A percentile compares a stretch with the other conserved stretches of the same genome.
phyloP scores from a whole-genome alignment of 2,113 vertebrate species.

The Sciurus niger region DNA sequence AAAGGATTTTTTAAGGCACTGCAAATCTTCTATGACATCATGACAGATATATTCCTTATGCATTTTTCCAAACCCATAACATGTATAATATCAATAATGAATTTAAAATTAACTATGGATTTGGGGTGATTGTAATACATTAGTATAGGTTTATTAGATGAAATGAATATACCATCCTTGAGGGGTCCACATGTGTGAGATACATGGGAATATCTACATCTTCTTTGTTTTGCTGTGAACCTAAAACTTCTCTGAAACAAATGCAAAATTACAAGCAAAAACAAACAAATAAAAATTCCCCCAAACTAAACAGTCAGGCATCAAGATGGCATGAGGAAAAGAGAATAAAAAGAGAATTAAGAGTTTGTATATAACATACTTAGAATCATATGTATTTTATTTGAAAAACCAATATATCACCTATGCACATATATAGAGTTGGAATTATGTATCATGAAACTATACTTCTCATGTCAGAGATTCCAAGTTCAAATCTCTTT shows the following conservation, averaged over 20 bases:
- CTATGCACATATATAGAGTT: not conserved
- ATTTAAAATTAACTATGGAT: not conserved
- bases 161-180: not conserved
- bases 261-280: too few relatives aligned
- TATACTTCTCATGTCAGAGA: not conserved
- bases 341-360: not conserved
- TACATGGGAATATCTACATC: not conserved
- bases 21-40: not conserved
- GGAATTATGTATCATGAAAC: too few relatives aligned
- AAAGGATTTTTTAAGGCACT: not conserved
- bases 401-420: too few relatives aligned
- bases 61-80: not conserved
- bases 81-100: not conserved
- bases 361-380: not conserved
- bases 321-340: not conserved
- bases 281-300: too few relatives aligned
- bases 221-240: not conserved
- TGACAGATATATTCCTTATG: not conserved
- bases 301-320: not conserved
- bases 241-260: not conserved
- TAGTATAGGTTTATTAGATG: not conserved
- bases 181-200: not conserved
- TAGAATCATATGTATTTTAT: not conserved
- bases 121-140: not conserved
- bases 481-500: not conserved